Conservation (phyloP, 2,888 invertebrate genomes). For the Listrodromus nycthemerus region DNA sequence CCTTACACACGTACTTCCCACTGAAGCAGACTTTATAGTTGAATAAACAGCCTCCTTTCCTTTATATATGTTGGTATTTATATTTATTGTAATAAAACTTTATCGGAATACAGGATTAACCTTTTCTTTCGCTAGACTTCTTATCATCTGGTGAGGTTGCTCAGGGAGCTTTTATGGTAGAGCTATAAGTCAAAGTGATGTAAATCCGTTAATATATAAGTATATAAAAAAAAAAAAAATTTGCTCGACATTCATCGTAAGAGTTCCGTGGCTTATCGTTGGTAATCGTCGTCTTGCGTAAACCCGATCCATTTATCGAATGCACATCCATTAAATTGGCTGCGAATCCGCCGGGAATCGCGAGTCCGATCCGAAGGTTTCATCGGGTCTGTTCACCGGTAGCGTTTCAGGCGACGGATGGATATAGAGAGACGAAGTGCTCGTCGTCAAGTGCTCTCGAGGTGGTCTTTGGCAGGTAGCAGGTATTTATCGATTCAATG, state of each 20-base stretch:
- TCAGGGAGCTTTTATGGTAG: too few relatives aligned
- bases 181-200: too few relatives aligned
- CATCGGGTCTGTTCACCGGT: not conserved
- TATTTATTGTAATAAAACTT: too few relatives aligned
- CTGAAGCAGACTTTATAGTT: too few relatives aligned
- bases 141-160: too few relatives aligned
- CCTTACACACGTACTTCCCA: too few relatives aligned
- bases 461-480: conserved; percentile 66
- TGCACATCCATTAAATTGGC: not conserved
- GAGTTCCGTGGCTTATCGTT: not conserved
- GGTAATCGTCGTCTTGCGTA: not conserved
- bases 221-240: too few relatives aligned
- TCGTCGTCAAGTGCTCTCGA: conserved; percentile 70
- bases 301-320: not conserved
- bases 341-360: conserved; percentile 1
- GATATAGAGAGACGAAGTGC: conserved; percentile 8
- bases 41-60: too few relatives aligned
- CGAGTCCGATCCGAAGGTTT: not conserved
- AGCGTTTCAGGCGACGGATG: not conserved
- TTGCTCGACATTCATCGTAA: not conserved
- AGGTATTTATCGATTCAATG: conserved; percentile 79
- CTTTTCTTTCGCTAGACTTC: too few relatives aligned
- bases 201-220: too few relatives aligned
- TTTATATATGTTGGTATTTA: too few relatives aligned
- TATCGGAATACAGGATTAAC: too few relatives aligned